phyloP scores from a whole-genome alignment of 2,113 vertebrate species.

The Carlito syrichta region DNA sequence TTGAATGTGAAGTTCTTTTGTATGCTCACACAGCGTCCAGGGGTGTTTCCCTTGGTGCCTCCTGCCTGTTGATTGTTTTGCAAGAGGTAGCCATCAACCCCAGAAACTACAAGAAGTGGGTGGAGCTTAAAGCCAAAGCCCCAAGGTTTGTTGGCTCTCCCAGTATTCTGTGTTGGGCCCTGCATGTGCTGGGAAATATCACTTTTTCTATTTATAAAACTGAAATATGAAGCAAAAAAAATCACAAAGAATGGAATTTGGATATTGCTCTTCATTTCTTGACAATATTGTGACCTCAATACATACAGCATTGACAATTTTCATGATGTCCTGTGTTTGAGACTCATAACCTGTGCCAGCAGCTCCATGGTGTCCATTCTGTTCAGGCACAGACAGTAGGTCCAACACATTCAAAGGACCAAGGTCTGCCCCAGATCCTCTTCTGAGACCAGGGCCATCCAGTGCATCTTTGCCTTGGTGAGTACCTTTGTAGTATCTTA shows the following conservation, averaged over 20 bases:
- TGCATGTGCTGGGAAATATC: background rate
- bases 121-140: background rate
- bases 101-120: background rate
- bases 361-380: background rate
- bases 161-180: background rate
- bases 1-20: background rate
- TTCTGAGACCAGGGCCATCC: background rate
- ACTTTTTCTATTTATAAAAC: background rate
- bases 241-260: background rate
- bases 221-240: background rate
- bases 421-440: background rate
- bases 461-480: background rate
- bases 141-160: background rate
- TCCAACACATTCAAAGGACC: background rate
- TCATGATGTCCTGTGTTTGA: background rate
- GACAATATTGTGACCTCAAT: background rate
- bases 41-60: background rate
- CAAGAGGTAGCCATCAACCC: background rate
- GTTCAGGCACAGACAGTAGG: background rate
- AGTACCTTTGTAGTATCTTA: background rate
- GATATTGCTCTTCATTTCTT: no score
- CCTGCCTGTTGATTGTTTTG: background rate
- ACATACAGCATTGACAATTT: background rate
- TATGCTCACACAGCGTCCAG: background rate
- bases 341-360: background rate